These are phyloP conservation scores for Aspidoscelis tigris DNA, from an alignment of 2,113 vertebrate genomes.

Conservation along the genomic window DNA sequence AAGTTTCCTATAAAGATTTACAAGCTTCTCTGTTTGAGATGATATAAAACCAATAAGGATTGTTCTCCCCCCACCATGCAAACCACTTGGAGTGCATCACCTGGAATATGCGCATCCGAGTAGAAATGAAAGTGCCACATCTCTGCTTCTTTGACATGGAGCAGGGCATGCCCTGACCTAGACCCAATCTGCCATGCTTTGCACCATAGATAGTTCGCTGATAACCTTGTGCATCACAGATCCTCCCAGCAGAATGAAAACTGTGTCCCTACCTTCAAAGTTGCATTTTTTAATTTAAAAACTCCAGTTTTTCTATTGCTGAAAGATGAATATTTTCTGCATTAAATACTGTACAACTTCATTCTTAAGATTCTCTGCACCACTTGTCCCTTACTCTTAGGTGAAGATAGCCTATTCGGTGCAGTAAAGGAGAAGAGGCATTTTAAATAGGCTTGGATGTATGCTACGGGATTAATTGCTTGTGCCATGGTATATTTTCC, in stretches of 20 bases:
- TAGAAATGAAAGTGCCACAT: no score
- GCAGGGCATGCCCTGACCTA: no score
- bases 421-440: neutral
- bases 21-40: no score
- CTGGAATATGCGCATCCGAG: no score
- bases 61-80: no score
- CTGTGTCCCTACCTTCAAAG: neutral
- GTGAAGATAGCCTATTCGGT: neutral
- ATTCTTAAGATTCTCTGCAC: neutral
- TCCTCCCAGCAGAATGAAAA: neutral
- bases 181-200: no score
- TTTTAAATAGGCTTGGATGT: neutral
- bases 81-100: no score
- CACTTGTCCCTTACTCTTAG: neutral
- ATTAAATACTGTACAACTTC: constrained; percentile 13
- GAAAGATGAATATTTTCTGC: neutral
- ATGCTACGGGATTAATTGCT: neutral
- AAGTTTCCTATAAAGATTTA: no score
- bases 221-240: no score
- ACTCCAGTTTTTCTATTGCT: accelerated
- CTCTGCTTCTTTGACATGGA: no score
- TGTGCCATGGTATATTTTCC: neutral
- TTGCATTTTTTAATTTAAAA: neutral
- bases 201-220: no score
- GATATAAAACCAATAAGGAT: no score